Base-by-base conservation (phyloP, 2,113 vertebrate species). In the Microcebus griseorufus region DNA sequence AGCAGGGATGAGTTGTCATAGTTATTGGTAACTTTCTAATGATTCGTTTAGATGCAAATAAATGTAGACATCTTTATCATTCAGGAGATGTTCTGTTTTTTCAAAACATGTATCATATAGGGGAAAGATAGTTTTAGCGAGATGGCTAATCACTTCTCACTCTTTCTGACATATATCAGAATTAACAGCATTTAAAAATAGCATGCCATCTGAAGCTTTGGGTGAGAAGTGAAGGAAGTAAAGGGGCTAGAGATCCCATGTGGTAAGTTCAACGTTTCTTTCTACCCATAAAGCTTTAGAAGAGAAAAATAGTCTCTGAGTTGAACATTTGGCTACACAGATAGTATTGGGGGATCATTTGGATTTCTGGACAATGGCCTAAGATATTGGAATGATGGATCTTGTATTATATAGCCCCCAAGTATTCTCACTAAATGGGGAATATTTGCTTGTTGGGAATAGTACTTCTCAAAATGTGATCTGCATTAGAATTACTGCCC, bases 321-420 rank as follows among this genome's bases (percentile, higher is more conserved):
- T 55, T 58, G 82, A 96, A 90, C 81, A 90, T 97, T 85, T 96
- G 90, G 22, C 23, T 91, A 45, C 13, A n/a, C 88, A 95, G 78
- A 91, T 88, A 45, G 58, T 92, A 81, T 4, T 96, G 80, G 42
- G 42, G 18, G 93, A 64, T 69, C 92, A 91, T 34, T 81, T 91
- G 6, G 55, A 70, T 51, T 72, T 96, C 67, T 96, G 12, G 67
- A 95, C 53, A 93, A 45, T 85, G 62, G 20, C 45, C n/a, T 72
- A 88, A 78, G 72, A 90, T 42, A 72, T 5, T 80, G 3, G 84
- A 82, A 64, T 70, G n/a, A 75, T 95, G 27, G 37, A 25, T 88
- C 16, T 93, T 81, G n/a, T 53, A 62, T 73, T 16, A 45, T 55
- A 2, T 53, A 89, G 45, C 23, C 27, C 53, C 53, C 53, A 55